These are phyloP conservation scores for Eilema sororculum DNA, from an alignment of 2,888 invertebrate genomes.

Conservation along the genomic window DNA sequence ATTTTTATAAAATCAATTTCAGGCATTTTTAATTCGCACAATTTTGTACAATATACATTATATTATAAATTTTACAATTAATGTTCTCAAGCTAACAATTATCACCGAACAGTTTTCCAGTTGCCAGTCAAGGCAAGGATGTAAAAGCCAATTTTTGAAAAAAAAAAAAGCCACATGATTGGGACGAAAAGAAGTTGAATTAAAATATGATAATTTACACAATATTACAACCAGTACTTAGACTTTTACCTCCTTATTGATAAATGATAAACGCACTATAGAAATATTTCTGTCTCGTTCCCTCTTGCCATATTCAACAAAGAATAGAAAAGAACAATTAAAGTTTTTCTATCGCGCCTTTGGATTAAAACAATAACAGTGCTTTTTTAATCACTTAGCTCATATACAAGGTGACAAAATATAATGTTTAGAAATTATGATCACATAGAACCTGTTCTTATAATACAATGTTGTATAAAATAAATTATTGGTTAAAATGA, in stretches of 20 bases:
- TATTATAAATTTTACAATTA: conserved; percentile 60
- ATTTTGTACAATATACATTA: conserved; percentile 82
- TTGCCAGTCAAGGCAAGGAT: conserved; percentile 32
- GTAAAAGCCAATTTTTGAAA: conserved; percentile 21
- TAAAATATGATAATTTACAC: conserved; percentile 12
- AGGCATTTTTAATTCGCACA: conserved; percentile 84
- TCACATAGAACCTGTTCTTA: background rate
- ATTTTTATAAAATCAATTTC: conserved; percentile 86
- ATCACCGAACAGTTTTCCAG: conserved; percentile 46
- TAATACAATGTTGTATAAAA: background rate
- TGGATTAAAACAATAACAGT: background rate
- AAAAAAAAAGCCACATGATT: conserved; percentile 10
- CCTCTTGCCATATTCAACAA: background rate
- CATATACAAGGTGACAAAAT: conserved; percentile 28
- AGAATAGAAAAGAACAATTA: background rate
- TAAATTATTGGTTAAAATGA: background rate
- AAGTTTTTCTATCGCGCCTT: background rate
- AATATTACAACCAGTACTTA: conserved; percentile 31
- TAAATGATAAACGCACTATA: background rate
- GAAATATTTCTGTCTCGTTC: background rate
- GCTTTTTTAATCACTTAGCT: conserved; percentile 29
- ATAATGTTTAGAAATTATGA: background rate
- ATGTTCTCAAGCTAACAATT: conserved; percentile 56
- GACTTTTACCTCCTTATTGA: background rate
- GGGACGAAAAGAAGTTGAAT: background rate